These are phyloP conservation scores for Formica aserva DNA, from an alignment of 2,888 invertebrate species.

Conservation along the genomic window DNA sequence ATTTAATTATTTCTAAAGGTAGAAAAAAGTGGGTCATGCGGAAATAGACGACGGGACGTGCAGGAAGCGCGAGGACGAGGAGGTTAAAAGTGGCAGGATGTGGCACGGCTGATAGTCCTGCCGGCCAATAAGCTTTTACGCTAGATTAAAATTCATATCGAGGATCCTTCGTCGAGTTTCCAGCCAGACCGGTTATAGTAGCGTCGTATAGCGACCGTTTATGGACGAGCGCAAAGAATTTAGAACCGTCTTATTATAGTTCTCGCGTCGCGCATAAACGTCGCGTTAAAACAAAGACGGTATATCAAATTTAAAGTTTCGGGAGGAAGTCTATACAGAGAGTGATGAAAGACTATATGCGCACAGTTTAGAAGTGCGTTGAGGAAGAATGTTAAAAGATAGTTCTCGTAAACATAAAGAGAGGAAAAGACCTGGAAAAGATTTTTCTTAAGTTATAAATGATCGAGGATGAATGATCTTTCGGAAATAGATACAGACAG, in stretches of 20 bases:
- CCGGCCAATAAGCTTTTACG: constrained; percentile 73
- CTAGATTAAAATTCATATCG: constrained; percentile 78
- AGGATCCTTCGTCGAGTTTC: constrained; percentile 21
- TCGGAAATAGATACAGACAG: neutral
- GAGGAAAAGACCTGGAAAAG: neutral
- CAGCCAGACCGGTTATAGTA: neutral
- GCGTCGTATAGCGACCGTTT: neutral
- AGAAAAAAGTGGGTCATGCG: constrained; percentile 51
- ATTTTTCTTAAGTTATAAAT: neutral
- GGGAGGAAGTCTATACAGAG: neutral
- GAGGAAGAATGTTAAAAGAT: neutral
- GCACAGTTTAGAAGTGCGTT: neutral
- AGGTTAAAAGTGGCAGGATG: constrained; percentile 36
- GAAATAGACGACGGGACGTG: constrained; percentile 47
- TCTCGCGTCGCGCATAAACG: neutral
- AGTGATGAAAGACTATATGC: neutral
- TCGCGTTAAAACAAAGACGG: constrained; percentile 8
- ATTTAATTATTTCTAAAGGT: constrained; percentile 64
- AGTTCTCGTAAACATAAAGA: neutral
- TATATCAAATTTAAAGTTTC: constrained; percentile 22
- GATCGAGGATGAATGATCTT: neutral
- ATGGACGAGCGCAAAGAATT: constrained; percentile 9
- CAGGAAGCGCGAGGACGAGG: constrained; percentile 1
- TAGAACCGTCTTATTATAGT: neutral
- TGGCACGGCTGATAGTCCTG: constrained; percentile 27